Percentiles rank a stretch among this genome's conserved stretches.
Evolutionary conservation across 1,140 invertebrate genomes (phyloP).

Genomic region (Meloidogyne chitwoodi): DNA sequence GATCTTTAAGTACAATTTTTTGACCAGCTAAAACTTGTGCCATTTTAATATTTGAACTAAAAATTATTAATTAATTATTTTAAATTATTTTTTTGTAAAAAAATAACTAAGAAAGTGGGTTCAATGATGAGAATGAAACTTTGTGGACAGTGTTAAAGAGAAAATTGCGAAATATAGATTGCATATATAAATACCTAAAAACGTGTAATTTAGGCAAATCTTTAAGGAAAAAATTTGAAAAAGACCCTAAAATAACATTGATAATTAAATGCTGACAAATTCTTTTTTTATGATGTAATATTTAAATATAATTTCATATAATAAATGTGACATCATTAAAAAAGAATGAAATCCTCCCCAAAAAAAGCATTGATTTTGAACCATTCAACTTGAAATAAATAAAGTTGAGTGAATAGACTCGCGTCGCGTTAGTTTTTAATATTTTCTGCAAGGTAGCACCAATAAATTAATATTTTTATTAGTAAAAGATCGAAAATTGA

Average conservation of each 20-base stretch:
- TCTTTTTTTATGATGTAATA: neutral
- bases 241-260: neutral
- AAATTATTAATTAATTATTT: neutral
- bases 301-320: neutral
- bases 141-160: neutral
- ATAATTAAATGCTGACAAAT: neutral
- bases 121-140: neutral
- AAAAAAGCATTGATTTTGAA: neutral
- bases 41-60: slow-evolving; percentile 29
- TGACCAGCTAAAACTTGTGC: slow-evolving; percentile 48
- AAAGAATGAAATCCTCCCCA: neutral
- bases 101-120: neutral
- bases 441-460: neutral
- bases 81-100: neutral
- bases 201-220: neutral
- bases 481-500: neutral
- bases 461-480: neutral
- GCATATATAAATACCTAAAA: neutral
- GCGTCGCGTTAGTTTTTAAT: neutral
- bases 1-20: slow-evolving; percentile 40
- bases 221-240: neutral
- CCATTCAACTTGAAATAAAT: neutral
- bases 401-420: fast-evolving
- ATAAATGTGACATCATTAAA: neutral
- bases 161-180: neutral